phyloP scores from a whole-genome alignment of 2,113 vertebrate species.

The Heterotis niloticus region DNA sequence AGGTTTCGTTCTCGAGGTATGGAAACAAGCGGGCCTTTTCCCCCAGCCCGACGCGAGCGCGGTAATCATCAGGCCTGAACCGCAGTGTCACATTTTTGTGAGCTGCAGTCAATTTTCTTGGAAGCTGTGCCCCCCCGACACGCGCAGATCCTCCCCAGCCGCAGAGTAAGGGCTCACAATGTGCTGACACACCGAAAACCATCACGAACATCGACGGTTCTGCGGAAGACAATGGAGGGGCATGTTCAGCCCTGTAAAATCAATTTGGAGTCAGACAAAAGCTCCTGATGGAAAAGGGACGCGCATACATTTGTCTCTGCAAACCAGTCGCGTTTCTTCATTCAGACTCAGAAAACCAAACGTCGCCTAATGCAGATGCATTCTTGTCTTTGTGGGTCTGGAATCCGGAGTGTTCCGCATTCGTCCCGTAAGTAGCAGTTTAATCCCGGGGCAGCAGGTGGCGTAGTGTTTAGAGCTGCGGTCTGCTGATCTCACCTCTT shows the following conservation, averaged over 20 bases:
- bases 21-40: background rate
- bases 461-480: no score
- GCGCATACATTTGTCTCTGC: constrained; percentile 22
- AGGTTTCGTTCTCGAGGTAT: background rate
- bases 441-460: no score
- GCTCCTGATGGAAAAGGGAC: constrained; percentile 41
- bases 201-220: constrained; percentile 48
- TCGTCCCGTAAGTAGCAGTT: no score
- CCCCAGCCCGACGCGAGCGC: background rate
- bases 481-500: no score
- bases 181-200: constrained; percentile 57
- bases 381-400: no score
- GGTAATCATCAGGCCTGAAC: background rate
- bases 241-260: constrained; percentile 50
- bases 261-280: constrained; percentile 55
- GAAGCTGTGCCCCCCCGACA: background rate
- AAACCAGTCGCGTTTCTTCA: constrained; percentile 4
- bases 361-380: no score
- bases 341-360: constrained; percentile 24
- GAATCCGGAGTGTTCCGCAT: no score
- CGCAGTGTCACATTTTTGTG: constrained; percentile 8
- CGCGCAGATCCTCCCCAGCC: background rate
- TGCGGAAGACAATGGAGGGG: constrained; percentile 47
- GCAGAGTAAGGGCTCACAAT: constrained; percentile 26
- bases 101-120: background rate